phyloP scores from a whole-genome alignment of 2,113 vertebrate genomes.

The Halichoerus grypus region DNA sequence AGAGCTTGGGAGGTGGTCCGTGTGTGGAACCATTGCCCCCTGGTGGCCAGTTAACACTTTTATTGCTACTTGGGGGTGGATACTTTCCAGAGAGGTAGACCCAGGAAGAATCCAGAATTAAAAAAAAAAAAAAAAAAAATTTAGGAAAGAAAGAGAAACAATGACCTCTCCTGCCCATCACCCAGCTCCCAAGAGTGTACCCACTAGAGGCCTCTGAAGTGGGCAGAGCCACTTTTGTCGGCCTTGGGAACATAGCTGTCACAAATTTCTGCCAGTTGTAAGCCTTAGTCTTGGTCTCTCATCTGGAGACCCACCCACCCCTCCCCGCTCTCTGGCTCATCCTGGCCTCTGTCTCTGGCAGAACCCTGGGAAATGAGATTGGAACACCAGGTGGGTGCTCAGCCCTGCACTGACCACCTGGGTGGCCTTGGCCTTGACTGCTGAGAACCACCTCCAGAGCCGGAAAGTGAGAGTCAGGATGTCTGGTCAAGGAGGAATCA shows the following conservation, averaged over 20 bases:
- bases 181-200: neutral
- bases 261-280: neutral
- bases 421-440: neutral
- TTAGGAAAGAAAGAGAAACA: neutral
- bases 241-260: neutral
- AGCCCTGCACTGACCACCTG: neutral
- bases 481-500: neutral
- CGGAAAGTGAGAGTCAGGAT: neutral
- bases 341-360: neutral
- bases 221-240: neutral
- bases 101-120: neutral
- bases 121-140: neutral
- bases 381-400: neutral
- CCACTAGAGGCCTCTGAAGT: neutral
- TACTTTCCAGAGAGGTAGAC: neutral
- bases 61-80: neutral
- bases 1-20: rapidly evolving
- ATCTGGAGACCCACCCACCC: neutral
- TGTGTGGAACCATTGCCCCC: neutral
- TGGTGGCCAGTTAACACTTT: neutral
- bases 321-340: neutral
- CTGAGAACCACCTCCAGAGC: neutral
- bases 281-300: neutral
- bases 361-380: neutral
- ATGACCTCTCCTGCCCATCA: neutral